Base-by-base conservation (phyloP, 2,888 invertebrate species). In the Drosophila greeni region DNA sequence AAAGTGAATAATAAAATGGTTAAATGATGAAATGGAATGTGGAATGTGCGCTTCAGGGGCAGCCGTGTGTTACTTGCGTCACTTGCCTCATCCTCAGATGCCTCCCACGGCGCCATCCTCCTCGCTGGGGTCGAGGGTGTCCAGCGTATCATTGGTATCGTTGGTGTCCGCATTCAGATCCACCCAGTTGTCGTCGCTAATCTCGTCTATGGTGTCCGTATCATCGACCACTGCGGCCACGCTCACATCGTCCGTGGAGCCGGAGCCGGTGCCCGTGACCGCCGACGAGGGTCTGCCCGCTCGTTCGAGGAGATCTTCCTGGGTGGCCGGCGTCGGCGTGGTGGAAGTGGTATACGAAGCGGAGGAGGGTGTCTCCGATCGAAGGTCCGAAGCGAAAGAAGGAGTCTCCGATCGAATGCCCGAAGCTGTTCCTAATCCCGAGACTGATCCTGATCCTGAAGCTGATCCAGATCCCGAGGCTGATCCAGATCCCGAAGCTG, bases 111-210 rank as follows among this genome's bases (percentile, higher is more conserved):
- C 76, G 12, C 82, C 65, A 23, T 47, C 57, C 23, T 33, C 66
- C 16, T 31, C 59, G 34, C 26, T 33, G 34, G 48, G 36, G 12
- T 42, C 58, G 34, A 42, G 18, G 9, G 65, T 62, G 7, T 69
- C 61, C 5, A 29, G 7, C 20, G 55, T 56, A 4, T 61, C 37
- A n/a, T 24, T 53, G 23, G 53, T 43, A 23, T 53, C 52, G 20
- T 61, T 51, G 24, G 51, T 62, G 29, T 68, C 61, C 16, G 69
- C 68, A 31, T 74, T 72, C 14, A 77, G 18, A 37, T 83, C 84
- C 16, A 74, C 72, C 84, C 79, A 79, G 36, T 73, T 79, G 36
- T 84, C 82, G 34, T 79, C 79, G 36, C 79, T 79, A 11, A 79
- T 66, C 24, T 79, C 84, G 7, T 69, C 79, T 6, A 75, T 57